A percentile compares a stretch with the other conserved stretches of the same genome.
Conservation (phyloP, 2,113 vertebrate species). For the Colistium nudipinnis region DNA sequence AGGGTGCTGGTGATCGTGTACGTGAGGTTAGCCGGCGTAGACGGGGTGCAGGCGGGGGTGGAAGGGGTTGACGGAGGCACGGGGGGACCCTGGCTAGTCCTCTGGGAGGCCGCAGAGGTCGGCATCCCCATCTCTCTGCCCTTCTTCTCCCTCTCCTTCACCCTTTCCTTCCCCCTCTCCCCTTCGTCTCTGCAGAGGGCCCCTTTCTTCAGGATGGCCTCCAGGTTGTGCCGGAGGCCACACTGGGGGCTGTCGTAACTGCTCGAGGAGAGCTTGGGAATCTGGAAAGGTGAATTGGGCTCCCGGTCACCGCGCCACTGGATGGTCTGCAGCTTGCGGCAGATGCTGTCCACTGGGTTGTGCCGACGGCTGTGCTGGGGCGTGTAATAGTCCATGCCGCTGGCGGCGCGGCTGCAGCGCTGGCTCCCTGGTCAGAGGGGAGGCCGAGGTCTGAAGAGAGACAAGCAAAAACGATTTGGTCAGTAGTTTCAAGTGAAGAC, state of each 20-base stretch:
- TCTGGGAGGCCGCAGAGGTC: conserved; percentile 36
- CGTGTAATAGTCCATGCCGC: conserved; percentile 74
- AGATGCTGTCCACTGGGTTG: conserved; percentile 92
- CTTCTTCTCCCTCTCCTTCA: not conserved
- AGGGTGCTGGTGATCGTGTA: conserved; percentile 58
- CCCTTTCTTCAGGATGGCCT: conserved; percentile 84
- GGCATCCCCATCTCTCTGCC: conserved; percentile 18
- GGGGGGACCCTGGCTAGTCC: not conserved
- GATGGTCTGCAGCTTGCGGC: conserved; percentile 89
- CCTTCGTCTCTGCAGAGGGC: conserved; percentile 30
- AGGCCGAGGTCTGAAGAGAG: conserved; percentile 62
- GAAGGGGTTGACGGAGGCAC: conserved; percentile 16
- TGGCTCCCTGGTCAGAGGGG: conserved; percentile 41
- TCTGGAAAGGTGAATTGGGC: conserved; percentile 82
- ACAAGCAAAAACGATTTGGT: not conserved
- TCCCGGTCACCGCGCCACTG: conserved; percentile 83
- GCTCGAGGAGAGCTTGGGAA: conserved; percentile 85
- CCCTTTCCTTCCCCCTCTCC: not conserved
- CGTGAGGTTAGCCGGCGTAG: conserved; percentile 34
- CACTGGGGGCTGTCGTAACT: conserved; percentile 85
- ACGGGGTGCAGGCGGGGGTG: not conserved
- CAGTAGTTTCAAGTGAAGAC: not conserved
- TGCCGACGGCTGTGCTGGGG: conserved; percentile 76
- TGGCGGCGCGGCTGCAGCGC: conserved; percentile 5
- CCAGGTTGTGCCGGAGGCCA: conserved; percentile 80